These are phyloP conservation scores for Glaucomys volans DNA, from an alignment of 2,113 vertebrate species.

Conservation along the genomic window DNA sequence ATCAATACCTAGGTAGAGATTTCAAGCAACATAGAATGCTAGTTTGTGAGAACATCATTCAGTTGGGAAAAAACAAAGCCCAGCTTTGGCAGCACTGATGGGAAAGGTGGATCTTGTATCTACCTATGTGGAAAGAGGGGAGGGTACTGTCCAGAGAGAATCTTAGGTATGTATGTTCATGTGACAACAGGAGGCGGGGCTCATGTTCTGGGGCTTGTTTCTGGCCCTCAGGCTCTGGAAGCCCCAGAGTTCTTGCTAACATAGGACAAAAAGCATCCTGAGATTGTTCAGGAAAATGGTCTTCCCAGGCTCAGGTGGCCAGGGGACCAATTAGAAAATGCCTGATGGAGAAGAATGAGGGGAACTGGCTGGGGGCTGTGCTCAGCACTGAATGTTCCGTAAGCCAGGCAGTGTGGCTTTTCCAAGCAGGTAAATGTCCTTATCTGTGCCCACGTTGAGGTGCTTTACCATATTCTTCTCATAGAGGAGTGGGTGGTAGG, in stretches of 20 bases:
- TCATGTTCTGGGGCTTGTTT: background rate
- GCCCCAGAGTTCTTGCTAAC: background rate
- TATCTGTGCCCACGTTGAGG: constrained; percentile 86
- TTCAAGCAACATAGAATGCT: background rate
- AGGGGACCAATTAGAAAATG: background rate
- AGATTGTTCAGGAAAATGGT: background rate
- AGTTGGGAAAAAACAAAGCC: background rate
- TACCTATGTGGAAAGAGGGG: background rate
- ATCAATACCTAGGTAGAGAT: background rate
- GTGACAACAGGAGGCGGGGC: background rate
- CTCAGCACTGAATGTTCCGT: constrained; percentile 80
- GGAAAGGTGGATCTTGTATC: background rate
- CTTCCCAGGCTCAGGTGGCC: background rate
- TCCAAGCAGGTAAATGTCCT: constrained; percentile 85
- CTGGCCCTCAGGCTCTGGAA: background rate
- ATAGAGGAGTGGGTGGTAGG: constrained; percentile 90
- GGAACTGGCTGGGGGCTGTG: fast-evolving
- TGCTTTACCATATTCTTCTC: constrained; percentile 91
- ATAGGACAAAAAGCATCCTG: background rate
- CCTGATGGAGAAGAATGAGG: background rate
- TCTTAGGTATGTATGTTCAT: fast-evolving
- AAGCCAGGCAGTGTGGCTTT: constrained; percentile 88
- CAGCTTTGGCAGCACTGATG: background rate
- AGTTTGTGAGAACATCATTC: background rate
- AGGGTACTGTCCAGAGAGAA: background rate